Base-by-base conservation (phyloP, 2,888 invertebrate species). In the Drosophila paramelanica region DNA sequence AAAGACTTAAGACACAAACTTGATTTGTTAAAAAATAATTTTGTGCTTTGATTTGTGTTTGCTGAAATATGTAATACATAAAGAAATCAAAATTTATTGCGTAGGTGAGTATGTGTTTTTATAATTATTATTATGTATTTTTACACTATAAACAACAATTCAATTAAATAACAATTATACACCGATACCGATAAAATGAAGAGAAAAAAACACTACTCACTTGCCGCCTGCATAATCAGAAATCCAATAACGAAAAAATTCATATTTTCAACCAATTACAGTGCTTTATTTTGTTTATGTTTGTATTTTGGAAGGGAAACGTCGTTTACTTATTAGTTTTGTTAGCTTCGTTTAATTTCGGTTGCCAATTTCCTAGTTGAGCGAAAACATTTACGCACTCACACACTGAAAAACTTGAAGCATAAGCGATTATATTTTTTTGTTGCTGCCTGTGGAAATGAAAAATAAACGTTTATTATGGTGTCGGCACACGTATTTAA, bases 171-270 rank as follows among this genome's bases (percentile, higher is more conserved):
- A 23, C 8, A 53, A 51, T 42, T 51, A 50, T 23, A 17, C 27
- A 62, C 59, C 56, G 49, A 46, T 61, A 71, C 87, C 83, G 20
- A 11, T 53, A 51, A 50, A 17, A 17, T 17, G 17, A 17, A 17
- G 17, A 17, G 17, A 64, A 79, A 41, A 62, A 59, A 57, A 74
- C 5, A 67, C 56, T 70, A 87, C 90, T 91, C 74, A 91, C 90
- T 89, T 85, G 90, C 91, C 64, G 90, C 90, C 78, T 91, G 90
- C 91, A 91, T 91, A 76, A 91, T 91, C 73, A 91, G 67, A 79
- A 91, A 85, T 77, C 91, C 91, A 76, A 91, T 91, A 61, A 91
- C 84, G 76, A 91, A 84, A 75, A 91, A 91, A 77, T 91, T 90
- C 90, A 91, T 91, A 77, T 85, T 88, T 56, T 55, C 50, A 52